Percentiles rank a stretch among this genome's conserved stretches.
These are phyloP conservation scores for Nasonovia ribisnigri DNA, from an alignment of 2,888 invertebrate species.

Conservation along the genomic window DNA sequence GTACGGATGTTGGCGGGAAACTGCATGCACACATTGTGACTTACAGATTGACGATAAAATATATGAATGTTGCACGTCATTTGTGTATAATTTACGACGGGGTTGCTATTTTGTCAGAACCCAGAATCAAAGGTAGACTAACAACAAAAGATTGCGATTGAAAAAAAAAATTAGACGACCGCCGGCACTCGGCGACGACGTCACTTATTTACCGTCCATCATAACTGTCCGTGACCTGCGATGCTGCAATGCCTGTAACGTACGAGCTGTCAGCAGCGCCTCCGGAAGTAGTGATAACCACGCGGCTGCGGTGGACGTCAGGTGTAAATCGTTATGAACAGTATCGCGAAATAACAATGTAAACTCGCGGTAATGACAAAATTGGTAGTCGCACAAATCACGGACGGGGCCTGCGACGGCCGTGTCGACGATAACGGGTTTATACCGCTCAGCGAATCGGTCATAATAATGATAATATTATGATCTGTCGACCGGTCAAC, in stretches of 20 bases:
- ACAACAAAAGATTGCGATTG: neutral
- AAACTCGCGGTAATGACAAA: neutral
- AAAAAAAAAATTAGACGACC: neutral
- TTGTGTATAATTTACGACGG: neutral
- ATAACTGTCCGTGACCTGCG: neutral
- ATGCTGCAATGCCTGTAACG: neutral
- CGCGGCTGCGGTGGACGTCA: neutral
- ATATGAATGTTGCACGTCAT: neutral
- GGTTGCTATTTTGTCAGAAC: neutral
- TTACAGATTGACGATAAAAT: neutral
- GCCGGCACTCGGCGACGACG: neutral
- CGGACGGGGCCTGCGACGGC: neutral
- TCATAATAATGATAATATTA: neutral
- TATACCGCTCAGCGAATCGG: conserved; percentile 1
- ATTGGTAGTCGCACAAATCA: neutral
- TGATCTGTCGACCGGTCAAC: conserved; percentile 5
- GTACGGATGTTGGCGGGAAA: neutral
- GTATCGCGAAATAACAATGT: neutral
- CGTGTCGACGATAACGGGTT: conserved; percentile 1
- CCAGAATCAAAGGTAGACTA: neutral
- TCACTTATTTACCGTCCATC: neutral
- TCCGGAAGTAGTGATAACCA: neutral
- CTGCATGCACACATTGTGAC: neutral
- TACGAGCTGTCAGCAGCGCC: neutral
- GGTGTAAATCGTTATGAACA: neutral